phyloP scores from a whole-genome alignment of 2,113 vertebrate genomes.

The Protomyctophum bolini region DNA sequence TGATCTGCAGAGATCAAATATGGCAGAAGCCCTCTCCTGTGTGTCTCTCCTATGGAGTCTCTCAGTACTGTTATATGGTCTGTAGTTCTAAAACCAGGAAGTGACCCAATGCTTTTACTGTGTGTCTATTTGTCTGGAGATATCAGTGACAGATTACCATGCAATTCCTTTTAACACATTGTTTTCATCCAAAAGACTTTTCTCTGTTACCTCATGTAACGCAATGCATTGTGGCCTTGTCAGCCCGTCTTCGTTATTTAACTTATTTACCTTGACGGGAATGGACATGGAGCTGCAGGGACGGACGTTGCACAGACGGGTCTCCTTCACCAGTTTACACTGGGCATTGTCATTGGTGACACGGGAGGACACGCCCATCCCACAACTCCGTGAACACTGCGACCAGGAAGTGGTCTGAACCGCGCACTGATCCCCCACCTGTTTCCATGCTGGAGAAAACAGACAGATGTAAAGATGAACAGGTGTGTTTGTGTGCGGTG shows the following conservation, averaged over 20 bases:
- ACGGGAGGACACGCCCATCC: constrained; percentile 82
- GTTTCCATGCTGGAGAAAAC: constrained; percentile 70
- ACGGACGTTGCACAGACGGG: constrained; percentile 81
- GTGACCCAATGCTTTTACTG: too few relatives aligned
- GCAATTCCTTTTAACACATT: too few relatives aligned
- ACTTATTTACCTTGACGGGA: constrained; percentile 82
- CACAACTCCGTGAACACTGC: constrained; percentile 83
- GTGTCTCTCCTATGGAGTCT: too few relatives aligned
- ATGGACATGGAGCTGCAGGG: constrained; percentile 79
- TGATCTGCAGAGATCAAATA: too few relatives aligned
- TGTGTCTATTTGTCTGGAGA: too few relatives aligned
- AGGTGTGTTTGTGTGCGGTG: neutral
- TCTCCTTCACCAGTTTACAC: constrained; percentile 84
- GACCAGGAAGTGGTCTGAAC: constrained; percentile 85
- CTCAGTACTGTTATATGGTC: too few relatives aligned
- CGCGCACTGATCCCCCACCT: constrained; percentile 68
- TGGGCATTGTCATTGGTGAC: constrained; percentile 81
- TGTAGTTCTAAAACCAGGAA: too few relatives aligned
- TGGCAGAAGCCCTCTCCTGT: too few relatives aligned
- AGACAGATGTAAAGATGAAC: constrained; percentile 6
- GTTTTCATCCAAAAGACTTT: too few relatives aligned
- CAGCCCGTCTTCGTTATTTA: constrained; percentile 30
- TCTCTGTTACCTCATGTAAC: too few relatives aligned
- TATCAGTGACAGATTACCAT: too few relatives aligned
- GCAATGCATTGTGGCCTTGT: too few relatives aligned